phyloP scores from a whole-genome alignment of 2,797 vertebrate genomes.

The Austrolebias charrua region DNA sequence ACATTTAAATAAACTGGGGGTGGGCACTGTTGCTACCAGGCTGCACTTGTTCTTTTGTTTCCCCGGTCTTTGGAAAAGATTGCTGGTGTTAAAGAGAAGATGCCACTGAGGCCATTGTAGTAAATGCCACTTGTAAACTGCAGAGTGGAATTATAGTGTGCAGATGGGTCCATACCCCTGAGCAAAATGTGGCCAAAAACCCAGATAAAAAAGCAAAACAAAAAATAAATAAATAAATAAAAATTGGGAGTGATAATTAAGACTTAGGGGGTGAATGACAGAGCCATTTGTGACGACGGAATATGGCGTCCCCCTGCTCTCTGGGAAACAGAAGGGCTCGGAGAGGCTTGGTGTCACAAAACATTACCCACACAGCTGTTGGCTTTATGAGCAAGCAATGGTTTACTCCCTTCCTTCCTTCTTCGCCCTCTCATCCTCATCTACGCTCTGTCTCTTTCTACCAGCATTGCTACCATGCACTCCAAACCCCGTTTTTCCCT shows the following conservation, averaged over 20 bases:
- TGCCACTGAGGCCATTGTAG: conserved; percentile 72
- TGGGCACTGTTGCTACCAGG: conserved; percentile 75
- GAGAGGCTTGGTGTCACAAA: conserved; percentile 80
- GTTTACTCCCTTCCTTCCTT: conserved; percentile 57
- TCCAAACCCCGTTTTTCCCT: conserved; percentile 42
- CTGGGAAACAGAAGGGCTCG: conserved; percentile 79
- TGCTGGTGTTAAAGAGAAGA: conserved; percentile 73
- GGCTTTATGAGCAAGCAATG: conserved; percentile 76
- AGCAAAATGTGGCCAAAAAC: conserved; percentile 70
- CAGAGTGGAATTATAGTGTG: conserved; percentile 75
- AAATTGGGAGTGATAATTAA: conserved; percentile 77
- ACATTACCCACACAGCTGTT: conserved; percentile 85
- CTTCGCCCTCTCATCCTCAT: conserved; percentile 47
- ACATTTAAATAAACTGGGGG: conserved; percentile 64
- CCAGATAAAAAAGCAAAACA: no score
- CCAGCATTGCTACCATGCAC: conserved; percentile 14
- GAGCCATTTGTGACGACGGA: conserved; percentile 78
- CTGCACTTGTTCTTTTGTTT: conserved; percentile 72
- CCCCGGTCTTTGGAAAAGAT: conserved; percentile 66
- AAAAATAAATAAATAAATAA: no score
- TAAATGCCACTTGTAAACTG: conserved; percentile 79
- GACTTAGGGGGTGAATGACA: conserved; percentile 83
- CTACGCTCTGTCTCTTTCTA: conserved; percentile 46
- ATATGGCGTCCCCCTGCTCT: conserved; percentile 75
- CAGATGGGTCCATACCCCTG: conserved; percentile 75